Conservation (phyloP, 2,113 vertebrate genomes). For the Excalfactoria chinensis region DNA sequence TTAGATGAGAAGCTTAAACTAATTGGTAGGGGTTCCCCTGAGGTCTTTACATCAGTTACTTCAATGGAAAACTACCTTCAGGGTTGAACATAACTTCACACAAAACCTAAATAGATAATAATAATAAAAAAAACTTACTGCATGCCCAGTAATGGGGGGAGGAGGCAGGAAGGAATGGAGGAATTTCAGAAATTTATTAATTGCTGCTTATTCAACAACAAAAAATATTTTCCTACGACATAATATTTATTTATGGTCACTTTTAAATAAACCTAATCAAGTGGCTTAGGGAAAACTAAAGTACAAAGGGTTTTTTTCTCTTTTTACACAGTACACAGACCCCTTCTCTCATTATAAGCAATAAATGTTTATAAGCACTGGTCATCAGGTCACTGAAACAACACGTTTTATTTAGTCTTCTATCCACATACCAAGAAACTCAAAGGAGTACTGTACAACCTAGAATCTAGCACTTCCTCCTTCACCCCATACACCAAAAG, state of each 20-base stretch:
- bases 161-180: background rate
- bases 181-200: constrained; percentile 25
- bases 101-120: background rate
- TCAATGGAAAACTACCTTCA: constrained; percentile 28
- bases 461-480: background rate
- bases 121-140: background rate
- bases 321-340: background rate
- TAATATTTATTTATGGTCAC: constrained; percentile 23
- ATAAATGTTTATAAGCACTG: constrained; percentile 56
- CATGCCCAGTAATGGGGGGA: background rate
- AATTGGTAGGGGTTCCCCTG: constrained; percentile 6
- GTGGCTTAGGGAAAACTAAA: background rate
- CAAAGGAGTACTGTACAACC: background rate
- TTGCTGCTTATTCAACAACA: constrained; percentile 13
- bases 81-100: background rate
- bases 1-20: constrained; percentile 22
- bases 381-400: constrained; percentile 49
- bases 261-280: constrained; percentile 18
- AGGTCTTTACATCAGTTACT: constrained; percentile 19
- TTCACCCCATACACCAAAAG: background rate
- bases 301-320: constrained; percentile 29
- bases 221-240: background rate
- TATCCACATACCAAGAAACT: background rate
- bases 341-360: constrained; percentile 11
- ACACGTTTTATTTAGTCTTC: constrained; percentile 41